Percentiles rank a stretch among this genome's conserved stretches.
phyloP scores from a whole-genome alignment of 2,888 invertebrate genomes.

The Lomographa bimaculata region DNA sequence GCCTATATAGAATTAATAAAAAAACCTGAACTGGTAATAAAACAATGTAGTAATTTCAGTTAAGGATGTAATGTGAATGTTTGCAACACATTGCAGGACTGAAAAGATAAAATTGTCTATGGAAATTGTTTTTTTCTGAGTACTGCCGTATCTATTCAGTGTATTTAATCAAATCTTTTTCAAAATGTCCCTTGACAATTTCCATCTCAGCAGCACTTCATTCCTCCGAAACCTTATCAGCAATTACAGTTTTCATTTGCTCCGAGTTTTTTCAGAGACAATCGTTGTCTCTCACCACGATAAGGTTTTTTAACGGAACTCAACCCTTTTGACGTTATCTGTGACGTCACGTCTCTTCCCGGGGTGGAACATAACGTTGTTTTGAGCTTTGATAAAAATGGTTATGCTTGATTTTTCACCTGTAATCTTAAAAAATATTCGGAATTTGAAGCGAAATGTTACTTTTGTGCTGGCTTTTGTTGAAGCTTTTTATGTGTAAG shows the following conservation, averaged over 20 bases:
- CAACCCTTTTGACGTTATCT: constrained; percentile 79
- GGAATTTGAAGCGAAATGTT: background rate
- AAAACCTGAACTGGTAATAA: too few relatives aligned
- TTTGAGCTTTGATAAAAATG: constrained; percentile 40
- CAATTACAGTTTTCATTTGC: constrained; percentile 24
- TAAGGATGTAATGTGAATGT: too few relatives aligned
- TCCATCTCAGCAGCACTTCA: constrained; percentile 1
- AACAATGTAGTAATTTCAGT: too few relatives aligned
- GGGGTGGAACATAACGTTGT: constrained; percentile 53
- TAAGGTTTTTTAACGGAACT: constrained; percentile 68
- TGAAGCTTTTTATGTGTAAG: too few relatives aligned
- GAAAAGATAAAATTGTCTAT: too few relatives aligned
- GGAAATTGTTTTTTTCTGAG: too few relatives aligned
- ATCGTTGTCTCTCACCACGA: constrained; percentile 47
- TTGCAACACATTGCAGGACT: too few relatives aligned
- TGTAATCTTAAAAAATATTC: constrained; percentile 12
- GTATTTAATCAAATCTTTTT: too few relatives aligned
- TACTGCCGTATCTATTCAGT: too few relatives aligned
- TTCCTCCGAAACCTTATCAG: constrained; percentile 13
- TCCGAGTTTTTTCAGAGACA: constrained; percentile 33
- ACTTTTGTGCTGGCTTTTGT: background rate
- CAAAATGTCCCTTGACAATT: constrained; percentile 1
- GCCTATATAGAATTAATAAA: too few relatives aligned
- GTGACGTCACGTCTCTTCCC: constrained; percentile 69
- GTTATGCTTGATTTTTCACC: constrained; percentile 14